Base-by-base conservation (phyloP, 2,113 vertebrate genomes). In the Acrocephalus arundinaceus region DNA sequence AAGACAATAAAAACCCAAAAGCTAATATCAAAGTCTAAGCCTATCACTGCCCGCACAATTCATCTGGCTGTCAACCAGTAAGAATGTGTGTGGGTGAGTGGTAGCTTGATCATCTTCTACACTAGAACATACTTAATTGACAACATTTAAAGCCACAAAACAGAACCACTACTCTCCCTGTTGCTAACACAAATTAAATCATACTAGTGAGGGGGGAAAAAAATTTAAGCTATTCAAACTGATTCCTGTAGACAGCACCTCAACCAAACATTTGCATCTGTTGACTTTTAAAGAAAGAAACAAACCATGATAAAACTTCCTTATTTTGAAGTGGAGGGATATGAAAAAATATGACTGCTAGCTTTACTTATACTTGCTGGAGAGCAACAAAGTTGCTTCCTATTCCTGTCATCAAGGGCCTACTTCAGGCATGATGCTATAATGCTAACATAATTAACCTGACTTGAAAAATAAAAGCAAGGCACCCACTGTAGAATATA, bases 391-490 rank as follows among this genome's bases (percentile, higher is more conserved):
- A 55, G 57, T 28, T 81, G 57, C 76, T 75, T 81, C 45, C 46
- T 41, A 76, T 76, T 90, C 58, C 46, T 77, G 25, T 72, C 75
- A 93, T 85, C 71, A 67, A 72, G 41, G 87, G 39, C 51, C 63
- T 81, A 86, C 31, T 90, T 93, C 45, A 90, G 81, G 75, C 63
- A 72, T 54, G 76, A 90, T 66, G 37, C 63, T 66, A 49, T 86
- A 90, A 90, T 43, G 39, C 58, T 72, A 82, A 81, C 65, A 90
- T 48, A 81, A 65, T 73, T 90, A 77, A 66, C 23, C 35, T 49
- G 59, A 82, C 46, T 61, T 86, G 71, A 77, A 72, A 93, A 87
- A 82, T 66, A 77, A 86, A 93, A 86, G 52, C 71, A 76, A 86
- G 52, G 58, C 19, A 76, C n/a, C 7, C 63, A 72, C 58, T 77